These are phyloP conservation scores for Manduca sexta DNA, from an alignment of 1,140 invertebrate genomes.

Conservation along the genomic window DNA sequence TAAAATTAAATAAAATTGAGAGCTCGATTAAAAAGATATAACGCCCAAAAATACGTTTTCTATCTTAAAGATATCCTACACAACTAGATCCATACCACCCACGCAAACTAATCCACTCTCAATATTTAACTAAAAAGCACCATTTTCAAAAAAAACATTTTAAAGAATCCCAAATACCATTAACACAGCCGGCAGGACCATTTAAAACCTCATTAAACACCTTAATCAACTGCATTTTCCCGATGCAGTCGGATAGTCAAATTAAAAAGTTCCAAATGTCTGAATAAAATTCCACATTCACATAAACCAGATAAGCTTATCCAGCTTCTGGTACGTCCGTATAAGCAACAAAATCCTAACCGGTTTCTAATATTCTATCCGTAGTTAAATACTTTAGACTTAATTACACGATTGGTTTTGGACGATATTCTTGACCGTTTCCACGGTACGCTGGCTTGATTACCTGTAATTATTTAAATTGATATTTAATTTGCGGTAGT, in stretches of 20 bases:
- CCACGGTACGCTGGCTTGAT: conserved; percentile 14
- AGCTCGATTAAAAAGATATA: no score
- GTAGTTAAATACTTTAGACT: conserved; percentile 32
- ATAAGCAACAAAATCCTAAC: conserved; percentile 28
- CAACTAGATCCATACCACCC: no score
- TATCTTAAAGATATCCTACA: no score
- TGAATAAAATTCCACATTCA: conserved; percentile 27
- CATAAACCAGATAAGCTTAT: conserved; percentile 47
- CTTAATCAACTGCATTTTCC: conserved; percentile 17
- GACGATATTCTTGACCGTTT: conserved; percentile 26
- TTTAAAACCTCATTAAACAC: conserved; percentile 14
- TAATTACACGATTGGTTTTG: conserved; percentile 38
- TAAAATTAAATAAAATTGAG: no score
- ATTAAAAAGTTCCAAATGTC: conserved; percentile 16
- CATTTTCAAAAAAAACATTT: no score
- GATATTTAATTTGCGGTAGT: background rate
- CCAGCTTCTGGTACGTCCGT: conserved; percentile 27
- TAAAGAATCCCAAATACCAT: conserved; percentile 1
- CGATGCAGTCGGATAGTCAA: conserved; percentile 8
- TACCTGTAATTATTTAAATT: conserved; percentile 2
- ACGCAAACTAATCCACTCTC: no score
- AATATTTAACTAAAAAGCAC: no score
- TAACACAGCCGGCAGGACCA: background rate
- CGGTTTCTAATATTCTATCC: conserved; percentile 34
- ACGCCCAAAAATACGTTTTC: no score